phyloP scores from a whole-genome alignment of 2,888 invertebrate genomes.

The Seladonia tumulorum region DNA sequence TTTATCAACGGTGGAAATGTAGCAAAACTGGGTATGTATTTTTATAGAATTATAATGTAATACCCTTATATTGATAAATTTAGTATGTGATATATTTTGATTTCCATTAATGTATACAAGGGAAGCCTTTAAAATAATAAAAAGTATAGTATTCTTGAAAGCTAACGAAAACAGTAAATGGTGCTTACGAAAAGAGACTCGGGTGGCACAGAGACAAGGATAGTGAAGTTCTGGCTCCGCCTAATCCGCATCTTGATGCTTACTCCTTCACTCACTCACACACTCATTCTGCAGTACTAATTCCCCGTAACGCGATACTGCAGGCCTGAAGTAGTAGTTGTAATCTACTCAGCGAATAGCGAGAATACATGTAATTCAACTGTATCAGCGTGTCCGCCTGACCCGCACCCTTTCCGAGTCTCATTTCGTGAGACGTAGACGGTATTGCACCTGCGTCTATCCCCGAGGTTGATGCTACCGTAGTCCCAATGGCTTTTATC shows the following conservation, averaged over 20 bases:
- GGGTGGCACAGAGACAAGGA: neutral
- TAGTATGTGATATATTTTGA: neutral
- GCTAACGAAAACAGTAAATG: neutral
- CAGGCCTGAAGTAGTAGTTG: too few species aligned
- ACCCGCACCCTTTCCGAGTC: too few species aligned
- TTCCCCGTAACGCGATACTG: too few species aligned
- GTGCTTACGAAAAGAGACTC: neutral
- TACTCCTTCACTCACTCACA: too few species aligned
- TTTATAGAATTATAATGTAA: neutral
- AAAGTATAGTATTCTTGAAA: neutral
- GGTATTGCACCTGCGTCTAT: too few species aligned
- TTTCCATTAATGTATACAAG: neutral
- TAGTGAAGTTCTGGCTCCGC: neutral
- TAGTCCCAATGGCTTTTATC: too few species aligned
- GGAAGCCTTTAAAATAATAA: neutral
- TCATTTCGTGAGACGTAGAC: too few species aligned
- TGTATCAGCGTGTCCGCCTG: too few species aligned
- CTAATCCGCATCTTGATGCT: neutral
- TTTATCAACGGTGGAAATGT: conserved; percentile 96
- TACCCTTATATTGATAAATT: neutral
- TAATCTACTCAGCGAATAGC: too few species aligned
- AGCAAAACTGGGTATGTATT: conserved; percentile 49
- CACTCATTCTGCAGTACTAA: too few species aligned
- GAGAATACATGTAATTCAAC: too few species aligned
- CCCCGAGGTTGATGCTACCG: too few species aligned